Conservation (phyloP, 2,888 invertebrate species). For the Netelia melanura region DNA sequence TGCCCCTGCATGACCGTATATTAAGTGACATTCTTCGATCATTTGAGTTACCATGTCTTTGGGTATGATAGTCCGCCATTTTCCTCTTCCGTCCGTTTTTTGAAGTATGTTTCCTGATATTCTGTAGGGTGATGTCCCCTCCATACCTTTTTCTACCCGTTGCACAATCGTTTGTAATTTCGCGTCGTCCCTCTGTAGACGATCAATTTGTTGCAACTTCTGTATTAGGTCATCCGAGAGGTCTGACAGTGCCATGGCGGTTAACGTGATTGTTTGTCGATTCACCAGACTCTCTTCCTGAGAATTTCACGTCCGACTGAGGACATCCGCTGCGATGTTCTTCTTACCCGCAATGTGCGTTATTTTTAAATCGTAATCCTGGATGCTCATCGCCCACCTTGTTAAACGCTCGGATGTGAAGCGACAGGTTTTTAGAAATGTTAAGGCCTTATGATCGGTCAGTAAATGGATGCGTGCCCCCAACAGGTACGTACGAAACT, state of each 20-base stretch:
- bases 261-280: background rate
- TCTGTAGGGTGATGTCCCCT: no score
- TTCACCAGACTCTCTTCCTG: background rate
- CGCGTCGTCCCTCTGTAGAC: background rate
- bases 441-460: constrained; percentile 57
- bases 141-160: background rate
- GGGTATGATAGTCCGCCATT: background rate
- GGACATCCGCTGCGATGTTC: constrained; percentile 33
- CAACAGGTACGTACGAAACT: constrained; percentile 41
- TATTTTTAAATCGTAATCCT: constrained; percentile 41
- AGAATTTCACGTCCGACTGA: constrained; percentile 1
- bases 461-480: constrained; percentile 23
- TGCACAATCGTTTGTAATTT: background rate
- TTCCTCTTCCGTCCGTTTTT: background rate
- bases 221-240: background rate
- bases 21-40: background rate
- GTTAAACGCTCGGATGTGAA: constrained; percentile 33
- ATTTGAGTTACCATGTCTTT: background rate
- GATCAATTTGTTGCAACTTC: background rate
- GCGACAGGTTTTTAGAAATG: constrained; percentile 33
- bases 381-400: constrained; percentile 43
- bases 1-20: background rate
- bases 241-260: background rate
- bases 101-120: no score
- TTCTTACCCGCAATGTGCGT: constrained; percentile 33